These are phyloP conservation scores for Centropus bengalensis DNA, from an alignment of 2,113 vertebrate genomes.

Conservation along the genomic window DNA sequence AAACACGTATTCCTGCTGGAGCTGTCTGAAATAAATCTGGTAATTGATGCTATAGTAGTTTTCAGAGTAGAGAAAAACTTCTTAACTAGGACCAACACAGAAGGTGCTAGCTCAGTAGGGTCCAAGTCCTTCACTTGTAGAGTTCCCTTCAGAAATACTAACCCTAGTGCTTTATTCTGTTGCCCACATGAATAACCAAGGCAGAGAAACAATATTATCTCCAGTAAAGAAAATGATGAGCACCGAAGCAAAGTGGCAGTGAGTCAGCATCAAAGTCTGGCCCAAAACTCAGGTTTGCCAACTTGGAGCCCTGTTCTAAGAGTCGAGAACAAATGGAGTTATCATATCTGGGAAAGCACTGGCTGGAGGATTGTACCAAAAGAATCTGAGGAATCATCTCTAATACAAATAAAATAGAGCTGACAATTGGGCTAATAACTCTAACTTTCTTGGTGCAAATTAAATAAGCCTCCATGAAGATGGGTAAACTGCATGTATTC, in stretches of 20 bases:
- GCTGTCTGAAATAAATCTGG: background rate
- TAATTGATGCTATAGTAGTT: background rate
- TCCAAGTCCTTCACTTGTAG: background rate
- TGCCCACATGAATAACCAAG: background rate
- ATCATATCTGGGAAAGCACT: background rate
- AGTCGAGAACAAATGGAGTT: conserved; percentile 14
- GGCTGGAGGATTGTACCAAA: background rate
- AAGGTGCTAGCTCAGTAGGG: background rate
- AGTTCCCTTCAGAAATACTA: background rate
- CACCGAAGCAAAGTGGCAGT: background rate
- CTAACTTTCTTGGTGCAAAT: background rate
- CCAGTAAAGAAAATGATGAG: background rate
- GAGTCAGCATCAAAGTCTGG: conserved; percentile 30
- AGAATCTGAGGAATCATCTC: background rate
- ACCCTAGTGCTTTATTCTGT: background rate
- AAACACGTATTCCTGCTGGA: conserved; percentile 3
- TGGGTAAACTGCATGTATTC: background rate
- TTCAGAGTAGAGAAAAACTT: background rate
- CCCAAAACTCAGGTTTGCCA: conserved; percentile 7
- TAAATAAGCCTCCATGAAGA: background rate
- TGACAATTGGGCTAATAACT: background rate
- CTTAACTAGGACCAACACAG: background rate
- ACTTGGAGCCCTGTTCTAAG: background rate
- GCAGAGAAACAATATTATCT: background rate
- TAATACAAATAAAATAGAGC: background rate